Evolutionary conservation across 2,888 invertebrate species (phyloP).

Genomic region (Drosophila meridionalis): DNA sequence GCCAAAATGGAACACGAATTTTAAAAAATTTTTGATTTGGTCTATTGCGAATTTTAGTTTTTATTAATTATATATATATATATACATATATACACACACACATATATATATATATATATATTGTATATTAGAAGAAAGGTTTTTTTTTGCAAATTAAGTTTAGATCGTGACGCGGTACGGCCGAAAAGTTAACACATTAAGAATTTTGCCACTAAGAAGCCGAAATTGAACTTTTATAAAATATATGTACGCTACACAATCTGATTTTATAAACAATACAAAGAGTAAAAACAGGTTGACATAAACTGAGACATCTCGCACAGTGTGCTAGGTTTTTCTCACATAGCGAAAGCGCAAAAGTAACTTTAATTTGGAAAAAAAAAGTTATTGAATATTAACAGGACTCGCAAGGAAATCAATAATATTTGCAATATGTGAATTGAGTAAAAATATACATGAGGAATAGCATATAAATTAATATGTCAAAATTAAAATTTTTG

Average conservation of each 20-base stretch:
- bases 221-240: constrained; percentile 74
- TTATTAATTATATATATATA: constrained; percentile 15
- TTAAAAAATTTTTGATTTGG: constrained; percentile 38
- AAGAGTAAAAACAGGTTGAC: constrained; percentile 51
- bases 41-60: constrained; percentile 43
- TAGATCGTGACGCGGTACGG: constrained; percentile 67
- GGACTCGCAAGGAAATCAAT: too few species aligned
- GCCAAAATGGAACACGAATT: constrained; percentile 44
- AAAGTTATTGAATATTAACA: too few species aligned
- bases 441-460: too few species aligned
- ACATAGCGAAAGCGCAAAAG: background rate
- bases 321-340: constrained; percentile 28
- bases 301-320: constrained; percentile 35
- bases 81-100: background rate
- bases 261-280: constrained; percentile 70
- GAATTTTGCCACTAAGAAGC: constrained; percentile 74
- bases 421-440: too few species aligned
- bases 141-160: constrained; percentile 45
- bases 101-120: constrained; percentile 3
- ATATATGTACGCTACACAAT: constrained; percentile 75
- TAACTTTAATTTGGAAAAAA: background rate
- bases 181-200: constrained; percentile 73
- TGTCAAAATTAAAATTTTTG: too few species aligned
- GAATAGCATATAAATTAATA: too few species aligned
- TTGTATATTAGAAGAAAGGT: background rate